Evolutionary conservation across 2,113 vertebrate genomes (phyloP), one percentile per base, ranked within the genome.

Genomic region (Gasterosteus nipponicus): DNA sequence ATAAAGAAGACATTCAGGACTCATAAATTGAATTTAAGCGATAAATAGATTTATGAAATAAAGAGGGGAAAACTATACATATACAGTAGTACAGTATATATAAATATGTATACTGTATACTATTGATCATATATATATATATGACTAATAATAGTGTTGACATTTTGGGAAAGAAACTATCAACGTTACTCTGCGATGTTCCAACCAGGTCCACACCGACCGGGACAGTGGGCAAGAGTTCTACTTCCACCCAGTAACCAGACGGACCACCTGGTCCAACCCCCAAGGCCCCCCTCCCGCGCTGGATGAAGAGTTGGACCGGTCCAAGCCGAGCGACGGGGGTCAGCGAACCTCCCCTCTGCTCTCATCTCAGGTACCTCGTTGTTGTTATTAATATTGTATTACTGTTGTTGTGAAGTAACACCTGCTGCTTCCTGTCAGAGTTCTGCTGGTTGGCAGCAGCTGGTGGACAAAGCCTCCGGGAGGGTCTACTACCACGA

Each of bases 401-500:
- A 3, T 38, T 38, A 38, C 44, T 46, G 44, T 46, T 46, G 3
- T 15, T 54, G 35, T 41, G 2, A 22, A 41, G 35, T 38, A 38
- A 38, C 35, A 38, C 35, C 35, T 33, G 12, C 15, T 31, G 4
- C 64, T 15, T 62, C 38, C 56, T 26, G 0, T 46, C 83, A 92
- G 87, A 73, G 54, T 2, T 80, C 64, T 0, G 7, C 29, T 7
- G 87, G 81, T 33, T 97, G 96, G 96, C 92, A 95, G 58, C 92
- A 94, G 86, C 86, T 95, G 64, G 3, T 95, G 88, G 96, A 98
- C 1, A 89, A 94, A 33, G 80, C 73, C 46, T 94, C 94, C 2
- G 94, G 95, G 15, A 93, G 93, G 61, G 85, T 90, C 49, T 96
- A 96, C 78, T 96, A 95, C 93, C 95, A 96, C 89, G 96, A 96